Percentiles rank a stretch among this genome's conserved stretches.
Evolutionary conservation across 2,113 vertebrate genomes (phyloP).

Genomic region (Puffinus mauretanicus): DNA sequence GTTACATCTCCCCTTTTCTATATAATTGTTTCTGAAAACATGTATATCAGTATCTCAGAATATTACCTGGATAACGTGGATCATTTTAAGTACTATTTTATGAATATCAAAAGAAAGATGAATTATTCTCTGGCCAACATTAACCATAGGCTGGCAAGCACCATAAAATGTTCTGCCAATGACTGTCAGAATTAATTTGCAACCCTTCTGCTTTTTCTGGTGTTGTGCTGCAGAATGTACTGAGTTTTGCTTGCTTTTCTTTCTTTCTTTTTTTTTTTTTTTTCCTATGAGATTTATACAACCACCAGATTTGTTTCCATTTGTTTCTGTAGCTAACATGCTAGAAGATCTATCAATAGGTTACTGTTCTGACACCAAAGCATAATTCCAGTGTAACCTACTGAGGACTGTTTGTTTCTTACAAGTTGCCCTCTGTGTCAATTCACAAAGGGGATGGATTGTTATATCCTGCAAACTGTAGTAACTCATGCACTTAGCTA

Average conservation of each 20-base stretch:
- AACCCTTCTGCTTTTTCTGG: not conserved
- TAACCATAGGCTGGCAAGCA: not conserved
- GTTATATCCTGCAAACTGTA: not conserved
- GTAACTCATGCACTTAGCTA: not conserved
- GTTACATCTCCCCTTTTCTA: not conserved
- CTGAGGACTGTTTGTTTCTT: not conserved
- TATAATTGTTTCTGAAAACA: not conserved
- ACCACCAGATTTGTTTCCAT: not conserved
- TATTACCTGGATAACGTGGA: not conserved
- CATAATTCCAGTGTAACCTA: not conserved
- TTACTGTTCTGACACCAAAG: not conserved
- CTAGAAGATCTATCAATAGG: not conserved
- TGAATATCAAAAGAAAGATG: not conserved
- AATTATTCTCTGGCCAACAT: not conserved
- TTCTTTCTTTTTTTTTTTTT: not conserved
- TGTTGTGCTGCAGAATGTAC: not conserved
- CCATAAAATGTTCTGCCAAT: not conserved
- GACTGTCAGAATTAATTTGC: not conserved
- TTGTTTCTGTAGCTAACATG: not conserved
- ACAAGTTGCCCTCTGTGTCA: not conserved
- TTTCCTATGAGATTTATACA: not conserved
- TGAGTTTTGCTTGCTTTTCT: not conserved
- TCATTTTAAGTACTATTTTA: not conserved
- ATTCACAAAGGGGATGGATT: not conserved
- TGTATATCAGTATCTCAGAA: not conserved